phyloP scores from a whole-genome alignment of 2,113 vertebrate species.

The Bucco capensis region DNA sequence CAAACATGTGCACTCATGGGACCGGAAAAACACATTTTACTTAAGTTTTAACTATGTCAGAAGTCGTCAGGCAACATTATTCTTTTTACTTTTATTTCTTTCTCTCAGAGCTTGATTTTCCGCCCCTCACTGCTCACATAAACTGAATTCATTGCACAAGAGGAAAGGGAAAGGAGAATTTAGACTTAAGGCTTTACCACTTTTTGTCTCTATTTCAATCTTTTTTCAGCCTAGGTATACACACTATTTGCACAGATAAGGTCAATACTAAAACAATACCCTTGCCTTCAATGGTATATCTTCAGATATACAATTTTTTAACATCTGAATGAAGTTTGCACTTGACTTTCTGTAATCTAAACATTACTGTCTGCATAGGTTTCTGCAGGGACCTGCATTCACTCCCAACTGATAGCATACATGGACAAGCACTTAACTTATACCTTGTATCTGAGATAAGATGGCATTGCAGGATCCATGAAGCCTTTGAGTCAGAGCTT shows the following conservation, averaged over 20 bases:
- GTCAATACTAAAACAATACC: neutral
- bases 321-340: neutral
- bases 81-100: neutral
- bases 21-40: neutral
- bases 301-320: neutral
- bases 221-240: neutral
- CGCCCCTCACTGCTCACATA: neutral
- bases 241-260: neutral
- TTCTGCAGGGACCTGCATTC: neutral
- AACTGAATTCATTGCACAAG: neutral
- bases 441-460: neutral
- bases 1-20: neutral
- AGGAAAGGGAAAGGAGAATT: neutral
- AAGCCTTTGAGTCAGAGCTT: neutral
- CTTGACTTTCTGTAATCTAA: neutral
- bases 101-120: neutral
- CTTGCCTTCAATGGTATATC: neutral
- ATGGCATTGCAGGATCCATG: fast-evolving
- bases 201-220: neutral
- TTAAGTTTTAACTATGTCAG: neutral
- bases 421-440: neutral
- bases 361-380: neutral
- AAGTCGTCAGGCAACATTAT: neutral
- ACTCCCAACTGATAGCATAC: neutral
- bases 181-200: neutral